Base-by-base conservation (phyloP, 2,888 invertebrate species). In the Exephanes ischioxanthus region DNA sequence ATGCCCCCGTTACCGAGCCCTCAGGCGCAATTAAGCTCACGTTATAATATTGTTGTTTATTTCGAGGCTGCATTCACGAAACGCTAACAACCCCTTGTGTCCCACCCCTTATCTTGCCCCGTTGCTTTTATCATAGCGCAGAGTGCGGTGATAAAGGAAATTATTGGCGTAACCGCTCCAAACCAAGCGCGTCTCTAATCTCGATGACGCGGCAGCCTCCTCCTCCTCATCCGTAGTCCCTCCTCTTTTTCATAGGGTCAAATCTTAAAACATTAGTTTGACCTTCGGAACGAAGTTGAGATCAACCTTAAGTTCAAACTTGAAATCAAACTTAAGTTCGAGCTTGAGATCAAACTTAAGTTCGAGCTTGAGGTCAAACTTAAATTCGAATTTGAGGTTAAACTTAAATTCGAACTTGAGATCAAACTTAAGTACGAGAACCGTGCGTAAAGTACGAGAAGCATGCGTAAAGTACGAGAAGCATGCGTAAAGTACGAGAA, bases 11-110 rank as follows among this genome's bases (percentile, higher is more conserved):
- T 93, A 92, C 91, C 91, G 90, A 92, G 92, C 92, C 93, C 92
- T 93, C 93, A 89, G 90, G 92, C 91, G 92, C 93, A 93, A 93
- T 93, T 93, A 93, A 93, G 93, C 93, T 92, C 91, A 92, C 92
- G 93, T 93, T 93, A 93, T 93, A 93, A 93, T 93, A 93, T 93
- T 92, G 92, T 93, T 93, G 93, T 93, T 93, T 93, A 93, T 93
- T 92, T 91, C 90, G 83, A 90, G 90, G 90, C 90, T 89, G 90
- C 91, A 91, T 90, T 90, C 90, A 90, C 90, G 89, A 90, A 91
- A 90, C 91, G 91, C 92, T 91, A 92, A 90, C 91, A 90, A 90
- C 91, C 89, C 88, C 89, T 85, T 86, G 71, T 84, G 70, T n/a
- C 76, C 19, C 80, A 7, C 51, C 51, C 30, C 68, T 26, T 77